phyloP scores from a whole-genome alignment of 2,113 vertebrate species.

The Bufo gargarizans region DNA sequence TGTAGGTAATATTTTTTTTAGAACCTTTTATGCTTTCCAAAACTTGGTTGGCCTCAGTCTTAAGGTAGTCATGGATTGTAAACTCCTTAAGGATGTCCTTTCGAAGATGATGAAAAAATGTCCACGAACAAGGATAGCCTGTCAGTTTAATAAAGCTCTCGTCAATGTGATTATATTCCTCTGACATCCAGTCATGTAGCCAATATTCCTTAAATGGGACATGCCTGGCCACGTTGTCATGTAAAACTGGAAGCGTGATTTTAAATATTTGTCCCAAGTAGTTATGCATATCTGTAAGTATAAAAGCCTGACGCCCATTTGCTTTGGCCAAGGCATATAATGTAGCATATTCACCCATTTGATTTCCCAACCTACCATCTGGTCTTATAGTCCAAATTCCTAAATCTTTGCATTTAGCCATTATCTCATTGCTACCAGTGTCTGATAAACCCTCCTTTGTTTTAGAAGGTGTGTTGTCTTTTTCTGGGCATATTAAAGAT shows the following conservation, averaged over 20 bases:
- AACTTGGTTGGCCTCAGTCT: conserved; percentile 48
- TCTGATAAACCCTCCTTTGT: neutral
- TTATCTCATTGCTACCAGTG: neutral
- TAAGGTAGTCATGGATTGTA: conserved; percentile 64
- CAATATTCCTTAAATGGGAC: conserved; percentile 58
- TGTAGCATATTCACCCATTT: conserved; percentile 57
- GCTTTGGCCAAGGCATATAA: conserved; percentile 57
- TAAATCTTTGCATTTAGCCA: neutral
- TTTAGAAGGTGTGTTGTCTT: neutral
- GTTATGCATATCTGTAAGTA: conserved; percentile 54
- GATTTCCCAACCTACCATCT: conserved; percentile 20
- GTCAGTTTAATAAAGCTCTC: conserved; percentile 60
- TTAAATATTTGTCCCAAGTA: conserved; percentile 64
- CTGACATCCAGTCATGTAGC: conserved; percentile 69
- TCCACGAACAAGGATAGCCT: conserved; percentile 71
- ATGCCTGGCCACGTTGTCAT: rapidly evolving
- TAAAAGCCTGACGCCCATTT: conserved; percentile 48
- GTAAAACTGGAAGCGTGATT: conserved; percentile 63
- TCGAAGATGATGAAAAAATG: conserved; percentile 69
- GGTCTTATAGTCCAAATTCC: conserved; percentile 68
- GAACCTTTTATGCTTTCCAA: conserved; percentile 48
- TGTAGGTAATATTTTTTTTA: conserved; percentile 56
- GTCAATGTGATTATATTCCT: conserved; percentile 62
- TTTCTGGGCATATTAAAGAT: conserved; percentile 20
- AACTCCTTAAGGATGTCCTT: conserved; percentile 66